phyloP scores from a whole-genome alignment of 2,888 invertebrate species.

The Germaria angustata region DNA sequence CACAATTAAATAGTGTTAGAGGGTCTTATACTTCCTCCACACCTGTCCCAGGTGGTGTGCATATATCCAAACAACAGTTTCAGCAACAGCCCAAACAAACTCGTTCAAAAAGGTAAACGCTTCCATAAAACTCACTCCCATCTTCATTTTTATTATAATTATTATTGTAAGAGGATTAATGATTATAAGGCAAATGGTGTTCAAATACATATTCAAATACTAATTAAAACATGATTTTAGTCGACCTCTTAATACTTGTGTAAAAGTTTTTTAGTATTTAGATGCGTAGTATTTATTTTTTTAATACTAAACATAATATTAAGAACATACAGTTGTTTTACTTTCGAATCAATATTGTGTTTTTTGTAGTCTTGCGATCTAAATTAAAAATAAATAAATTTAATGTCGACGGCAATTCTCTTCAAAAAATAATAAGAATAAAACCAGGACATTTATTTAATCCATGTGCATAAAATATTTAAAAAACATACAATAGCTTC shows the following conservation, averaged over 20 bases:
- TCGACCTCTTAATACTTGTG: neutral
- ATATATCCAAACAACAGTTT: slow-evolving; percentile 75
- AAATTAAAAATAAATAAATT: neutral
- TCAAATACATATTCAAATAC: neutral
- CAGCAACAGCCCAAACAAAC: slow-evolving; percentile 74
- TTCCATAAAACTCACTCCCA: neutral
- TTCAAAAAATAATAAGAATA: neutral
- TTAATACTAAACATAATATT: too few species aligned
- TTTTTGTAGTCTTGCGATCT: neutral
- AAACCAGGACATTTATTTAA: neutral
- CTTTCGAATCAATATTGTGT: too few species aligned
- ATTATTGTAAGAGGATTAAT: neutral
- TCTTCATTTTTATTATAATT: neutral
- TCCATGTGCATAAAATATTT: neutral
- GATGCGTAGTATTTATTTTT: too few species aligned
- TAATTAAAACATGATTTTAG: neutral
- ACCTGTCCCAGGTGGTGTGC: slow-evolving; percentile 70
- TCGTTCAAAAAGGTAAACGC: slow-evolving; percentile 74
- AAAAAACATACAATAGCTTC: neutral
- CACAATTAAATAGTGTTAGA: slow-evolving; percentile 44
- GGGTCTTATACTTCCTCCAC: slow-evolving; percentile 23
- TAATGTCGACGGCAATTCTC: neutral
- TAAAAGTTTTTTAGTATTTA: neutral
- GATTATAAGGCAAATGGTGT: neutral
- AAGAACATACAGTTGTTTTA: too few species aligned